Evolutionary conservation across 2,888 invertebrate species (phyloP).

Genomic region (Aspidiotus destructor): DNA sequence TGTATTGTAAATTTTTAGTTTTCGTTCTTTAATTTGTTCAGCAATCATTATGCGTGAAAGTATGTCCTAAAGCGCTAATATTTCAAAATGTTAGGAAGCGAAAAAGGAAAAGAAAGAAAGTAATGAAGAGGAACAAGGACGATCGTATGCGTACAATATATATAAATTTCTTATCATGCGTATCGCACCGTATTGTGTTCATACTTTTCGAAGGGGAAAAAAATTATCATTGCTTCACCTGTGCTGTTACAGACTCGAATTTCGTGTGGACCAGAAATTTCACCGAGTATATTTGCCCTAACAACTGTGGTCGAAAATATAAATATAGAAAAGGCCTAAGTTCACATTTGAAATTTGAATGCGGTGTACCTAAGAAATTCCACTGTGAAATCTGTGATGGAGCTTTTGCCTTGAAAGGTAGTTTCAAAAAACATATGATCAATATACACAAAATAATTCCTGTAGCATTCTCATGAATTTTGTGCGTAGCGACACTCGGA

Average conservation of each 20-base stretch:
- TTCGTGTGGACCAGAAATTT: no score
- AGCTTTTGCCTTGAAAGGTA: constrained; percentile 38
- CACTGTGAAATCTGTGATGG: constrained; percentile 45
- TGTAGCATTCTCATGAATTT: background rate
- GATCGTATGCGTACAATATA: no score
- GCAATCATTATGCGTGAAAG: no score
- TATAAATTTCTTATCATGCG: no score
- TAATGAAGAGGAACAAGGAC: no score
- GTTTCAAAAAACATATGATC: constrained; percentile 27
- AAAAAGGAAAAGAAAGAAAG: no score
- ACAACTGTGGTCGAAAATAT: constrained; percentile 33
- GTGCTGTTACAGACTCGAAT: no score
- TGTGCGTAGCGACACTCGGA: background rate
- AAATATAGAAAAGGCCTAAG: constrained; percentile 35
- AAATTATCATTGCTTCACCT: background rate
- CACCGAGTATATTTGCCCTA: no score
- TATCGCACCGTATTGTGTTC: background rate
- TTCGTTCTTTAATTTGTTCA: no score
- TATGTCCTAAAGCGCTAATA: no score
- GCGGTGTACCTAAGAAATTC: constrained; percentile 46
- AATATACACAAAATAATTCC: constrained; percentile 35
- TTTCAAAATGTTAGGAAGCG: no score
- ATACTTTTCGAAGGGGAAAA: background rate
- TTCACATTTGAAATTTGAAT: constrained; percentile 42
- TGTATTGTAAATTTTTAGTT: no score